Conservation (phyloP, 2,797 vertebrate species). For the Galaxias olidus region DNA sequence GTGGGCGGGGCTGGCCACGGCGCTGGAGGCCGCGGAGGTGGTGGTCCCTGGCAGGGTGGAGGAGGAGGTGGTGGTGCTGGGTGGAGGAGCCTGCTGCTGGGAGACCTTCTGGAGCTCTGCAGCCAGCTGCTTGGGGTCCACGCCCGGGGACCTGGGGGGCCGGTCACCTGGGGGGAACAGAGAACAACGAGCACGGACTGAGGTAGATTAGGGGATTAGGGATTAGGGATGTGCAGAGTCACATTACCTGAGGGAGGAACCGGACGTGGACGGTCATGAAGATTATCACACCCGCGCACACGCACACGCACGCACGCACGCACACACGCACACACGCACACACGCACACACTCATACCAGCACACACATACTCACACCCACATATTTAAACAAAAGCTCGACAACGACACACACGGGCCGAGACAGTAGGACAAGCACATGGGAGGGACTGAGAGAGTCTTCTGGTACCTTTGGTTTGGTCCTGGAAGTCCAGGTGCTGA, state of each 20-base stretch:
- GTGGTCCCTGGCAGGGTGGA: constrained; percentile 58
- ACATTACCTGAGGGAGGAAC: no score
- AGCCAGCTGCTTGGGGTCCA: constrained; percentile 94
- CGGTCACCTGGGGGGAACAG: constrained; percentile 79
- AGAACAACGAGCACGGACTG: no score
- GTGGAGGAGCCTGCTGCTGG: constrained; percentile 85
- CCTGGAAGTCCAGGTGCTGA: constrained; percentile 88
- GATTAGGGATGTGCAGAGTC: no score
- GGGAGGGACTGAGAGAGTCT: constrained; percentile 3
- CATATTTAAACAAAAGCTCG: no score
- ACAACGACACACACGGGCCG: background rate
- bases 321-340: no score
- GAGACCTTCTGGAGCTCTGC: constrained; percentile 97
- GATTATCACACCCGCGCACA: no score
- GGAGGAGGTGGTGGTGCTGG: constrained; percentile 45
- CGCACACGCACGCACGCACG: no score
- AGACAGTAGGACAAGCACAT: background rate
- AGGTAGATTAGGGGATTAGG: no score
- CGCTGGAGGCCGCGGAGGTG: constrained; percentile 85
- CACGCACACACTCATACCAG: no score
- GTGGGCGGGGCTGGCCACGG: constrained; percentile 89
- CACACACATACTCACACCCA: no score
- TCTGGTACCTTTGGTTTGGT: constrained; percentile 82
- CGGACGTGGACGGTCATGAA: no score
- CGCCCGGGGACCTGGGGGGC: constrained; percentile 89